These are phyloP conservation scores for Yponomeuta evonymella DNA, from an alignment of 2,888 invertebrate species.

Conservation along the genomic window DNA sequence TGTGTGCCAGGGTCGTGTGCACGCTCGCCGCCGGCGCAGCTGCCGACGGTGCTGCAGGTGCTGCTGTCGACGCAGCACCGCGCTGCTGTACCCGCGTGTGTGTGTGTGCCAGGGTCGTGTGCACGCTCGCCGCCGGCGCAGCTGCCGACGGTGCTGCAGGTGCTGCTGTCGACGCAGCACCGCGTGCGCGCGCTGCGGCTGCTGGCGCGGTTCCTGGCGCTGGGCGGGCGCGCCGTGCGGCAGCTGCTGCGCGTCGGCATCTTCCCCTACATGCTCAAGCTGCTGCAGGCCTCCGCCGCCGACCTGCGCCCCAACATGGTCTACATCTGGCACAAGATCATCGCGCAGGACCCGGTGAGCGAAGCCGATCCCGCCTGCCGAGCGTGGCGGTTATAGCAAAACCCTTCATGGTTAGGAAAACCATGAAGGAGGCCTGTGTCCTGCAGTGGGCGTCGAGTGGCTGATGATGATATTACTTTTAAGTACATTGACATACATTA, in stretches of 20 bases:
- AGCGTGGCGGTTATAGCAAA: no score
- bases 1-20: slow-evolving; percentile 21
- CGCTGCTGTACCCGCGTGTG: slow-evolving; percentile 26
- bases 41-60: slow-evolving; percentile 98
- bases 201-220: slow-evolving; percentile 93
- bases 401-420: no score
- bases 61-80: slow-evolving; percentile 86
- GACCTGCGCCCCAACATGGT: slow-evolving; percentile 95
- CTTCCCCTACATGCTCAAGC: slow-evolving; percentile 98
- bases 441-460: no score
- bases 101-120: slow-evolving; percentile 12
- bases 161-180: slow-evolving; percentile 83
- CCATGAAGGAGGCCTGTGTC: no score
- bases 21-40: slow-evolving; percentile 88
- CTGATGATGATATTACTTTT: no score
- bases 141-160: slow-evolving; percentile 97
- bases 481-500: no score
- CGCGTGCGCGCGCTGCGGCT: slow-evolving; percentile 95
- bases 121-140: slow-evolving; percentile 87
- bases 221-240: slow-evolving; percentile 92
- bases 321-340: slow-evolving; percentile 99
- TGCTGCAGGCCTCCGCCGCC: slow-evolving; percentile 94
- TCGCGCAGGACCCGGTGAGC: slow-evolving; percentile 92
- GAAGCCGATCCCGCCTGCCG: no score
- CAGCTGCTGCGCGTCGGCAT: slow-evolving; percentile 97